Base-by-base conservation (phyloP, 2,888 invertebrate genomes). In the Cataglyphis rosenhaueri region DNA sequence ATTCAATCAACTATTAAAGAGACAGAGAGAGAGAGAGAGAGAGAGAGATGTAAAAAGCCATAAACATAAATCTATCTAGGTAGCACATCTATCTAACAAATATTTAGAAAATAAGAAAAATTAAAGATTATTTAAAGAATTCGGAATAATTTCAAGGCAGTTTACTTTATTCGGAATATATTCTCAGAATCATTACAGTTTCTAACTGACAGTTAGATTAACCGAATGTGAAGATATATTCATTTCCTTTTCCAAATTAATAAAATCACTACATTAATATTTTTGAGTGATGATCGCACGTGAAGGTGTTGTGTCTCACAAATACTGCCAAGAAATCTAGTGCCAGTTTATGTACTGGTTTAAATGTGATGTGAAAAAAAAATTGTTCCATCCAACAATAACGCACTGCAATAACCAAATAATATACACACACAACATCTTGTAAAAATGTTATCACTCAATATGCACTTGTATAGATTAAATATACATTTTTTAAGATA, bases 251-350 rank as follows among this genome's bases (percentile, higher is more conserved):
- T 38, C 21, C 35, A 9, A 55, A 38, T 18, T 71, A 25, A 70
- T 38, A 57, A 71, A 57, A 3, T 12, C 15, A 18, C 32, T 38
- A 2, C 10, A 25, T 71, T 55, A 68, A 68, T 68, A n/a, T 52
- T 68, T 32, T 41, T 5, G 32, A 52, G 66, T 5, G 29, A 68
- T 32, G 52, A 52, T 32, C n/a, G n/a, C 32, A 52, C 48, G 29
- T 9, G 48, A 66, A 68, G 48, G 48, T 59, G 32, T 32, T 32
- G 32, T 52, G 25, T 52, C 8, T 68, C 32, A 48, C 44, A 52
- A 68, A 32, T n/a, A n/a, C n/a, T 68, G 68, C 68, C 52, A 68
- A 68, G 68, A 52, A 68, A n/a, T 68, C 12, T 21, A 52, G 32
- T 52, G 52, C 32, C 52, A 52, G 52, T 68, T 32, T 68, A 12